Evolutionary conservation across 2,113 vertebrate species (phyloP).

Genomic region (Plotosus lineatus): DNA sequence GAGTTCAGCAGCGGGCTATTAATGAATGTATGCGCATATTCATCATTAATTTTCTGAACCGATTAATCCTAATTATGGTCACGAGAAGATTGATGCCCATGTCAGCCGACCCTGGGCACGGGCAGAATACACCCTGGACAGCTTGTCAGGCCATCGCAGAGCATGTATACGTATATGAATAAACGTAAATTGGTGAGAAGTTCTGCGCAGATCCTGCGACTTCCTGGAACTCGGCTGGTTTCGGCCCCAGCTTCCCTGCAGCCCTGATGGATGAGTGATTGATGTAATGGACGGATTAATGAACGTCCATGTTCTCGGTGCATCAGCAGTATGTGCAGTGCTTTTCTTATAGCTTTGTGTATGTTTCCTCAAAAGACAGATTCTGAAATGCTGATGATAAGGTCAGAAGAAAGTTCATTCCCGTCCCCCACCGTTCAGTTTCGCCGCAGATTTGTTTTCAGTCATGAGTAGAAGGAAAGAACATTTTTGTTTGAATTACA

Average conservation of each 20-base stretch:
- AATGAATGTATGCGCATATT: no score
- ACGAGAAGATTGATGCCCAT: no score
- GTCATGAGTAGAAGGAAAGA: background rate
- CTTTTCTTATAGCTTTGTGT: constrained; percentile 12
- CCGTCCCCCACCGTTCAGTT: background rate
- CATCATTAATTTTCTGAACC: background rate
- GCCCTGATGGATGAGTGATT: no score
- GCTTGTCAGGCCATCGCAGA: no score
- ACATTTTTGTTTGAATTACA: background rate
- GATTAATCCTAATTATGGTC: no score
- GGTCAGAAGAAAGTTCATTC: background rate
- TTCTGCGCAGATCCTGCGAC: no score
- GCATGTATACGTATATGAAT: background rate
- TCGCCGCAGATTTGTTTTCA: background rate
- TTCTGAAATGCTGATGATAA: background rate
- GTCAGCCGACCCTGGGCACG: no score
- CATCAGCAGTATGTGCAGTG: background rate
- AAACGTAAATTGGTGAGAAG: no score
- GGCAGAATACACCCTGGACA: no score
- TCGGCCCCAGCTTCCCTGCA: no score
- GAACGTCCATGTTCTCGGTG: background rate
- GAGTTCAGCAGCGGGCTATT: background rate
- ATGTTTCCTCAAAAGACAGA: background rate
- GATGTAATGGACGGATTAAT: no score
- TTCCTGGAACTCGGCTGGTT: no score